Conservation (phyloP, 2,113 vertebrate genomes). For the Pogona vitticeps region DNA sequence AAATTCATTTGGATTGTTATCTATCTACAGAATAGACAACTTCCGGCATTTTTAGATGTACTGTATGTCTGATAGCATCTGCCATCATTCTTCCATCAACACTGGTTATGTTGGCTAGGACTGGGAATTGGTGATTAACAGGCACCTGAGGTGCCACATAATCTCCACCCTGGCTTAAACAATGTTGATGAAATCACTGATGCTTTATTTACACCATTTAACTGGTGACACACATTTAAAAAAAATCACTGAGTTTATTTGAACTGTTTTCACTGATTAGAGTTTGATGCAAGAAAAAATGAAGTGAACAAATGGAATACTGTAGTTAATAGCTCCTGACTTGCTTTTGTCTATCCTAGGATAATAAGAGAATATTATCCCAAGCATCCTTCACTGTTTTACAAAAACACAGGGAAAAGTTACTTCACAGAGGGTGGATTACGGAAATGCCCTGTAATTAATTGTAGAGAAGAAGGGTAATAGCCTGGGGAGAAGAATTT, state of each 20-base stretch:
- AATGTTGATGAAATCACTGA: too few relatives aligned
- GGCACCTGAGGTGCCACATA: too few relatives aligned
- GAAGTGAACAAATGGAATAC: background rate
- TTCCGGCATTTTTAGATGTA: background rate
- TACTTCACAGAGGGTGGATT: background rate
- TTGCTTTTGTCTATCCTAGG: background rate
- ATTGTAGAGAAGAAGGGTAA: slow-evolving; percentile 5
- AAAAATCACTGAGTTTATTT: too few relatives aligned
- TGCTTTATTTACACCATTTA: too few relatives aligned
- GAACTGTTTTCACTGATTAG: too few relatives aligned
- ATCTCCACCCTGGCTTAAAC: too few relatives aligned
- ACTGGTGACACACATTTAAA: too few relatives aligned
- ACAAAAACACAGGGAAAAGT: background rate
- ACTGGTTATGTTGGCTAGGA: too few relatives aligned
- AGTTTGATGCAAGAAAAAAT: background rate
- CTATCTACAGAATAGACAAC: background rate
- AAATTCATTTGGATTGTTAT: background rate
- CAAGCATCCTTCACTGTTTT: background rate
- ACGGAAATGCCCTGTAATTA: background rate
- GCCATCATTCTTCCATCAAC: background rate
- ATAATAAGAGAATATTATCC: background rate
- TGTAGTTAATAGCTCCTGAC: background rate
- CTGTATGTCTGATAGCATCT: background rate
- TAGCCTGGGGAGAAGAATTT: background rate
- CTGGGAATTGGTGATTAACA: too few relatives aligned